Evolutionary conservation across 2,888 invertebrate species (phyloP).

Genomic region (Drosophila longiperda): DNA sequence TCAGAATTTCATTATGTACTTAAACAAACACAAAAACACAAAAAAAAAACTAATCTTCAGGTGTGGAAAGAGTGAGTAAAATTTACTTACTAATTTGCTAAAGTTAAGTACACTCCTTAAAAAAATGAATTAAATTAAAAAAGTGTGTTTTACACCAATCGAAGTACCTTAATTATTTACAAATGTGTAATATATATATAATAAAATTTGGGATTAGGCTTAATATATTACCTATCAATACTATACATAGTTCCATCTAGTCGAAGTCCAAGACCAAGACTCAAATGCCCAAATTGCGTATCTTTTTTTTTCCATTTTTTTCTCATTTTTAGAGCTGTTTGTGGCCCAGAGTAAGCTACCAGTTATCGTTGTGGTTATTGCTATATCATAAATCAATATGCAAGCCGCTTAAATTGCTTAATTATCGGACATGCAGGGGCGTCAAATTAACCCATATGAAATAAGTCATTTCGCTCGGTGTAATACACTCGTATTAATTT

Average conservation of each 20-base stretch:
- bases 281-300: background rate
- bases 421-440: slow-evolving; percentile 74
- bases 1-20: background rate
- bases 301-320: slow-evolving; percentile 3
- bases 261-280: background rate
- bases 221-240: no score
- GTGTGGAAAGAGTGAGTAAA: background rate
- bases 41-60: background rate
- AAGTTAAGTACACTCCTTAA: background rate
- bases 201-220: background rate
- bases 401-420: slow-evolving; percentile 83
- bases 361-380: slow-evolving; percentile 45
- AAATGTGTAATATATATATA: background rate
- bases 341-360: slow-evolving; percentile 48
- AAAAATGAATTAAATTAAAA: background rate
- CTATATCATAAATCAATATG: slow-evolving; percentile 72
- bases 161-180: background rate
- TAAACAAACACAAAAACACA: background rate
- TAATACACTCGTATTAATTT: slow-evolving; percentile 82
- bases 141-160: background rate
- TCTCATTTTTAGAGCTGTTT: slow-evolving; percentile 34
- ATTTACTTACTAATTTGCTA: no score
- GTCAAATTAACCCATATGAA: slow-evolving; percentile 71
- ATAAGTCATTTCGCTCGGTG: slow-evolving; percentile 74
- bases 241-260: background rate